Conservation (phyloP, 2,113 vertebrate genomes). For the Camelus bactrianus region DNA sequence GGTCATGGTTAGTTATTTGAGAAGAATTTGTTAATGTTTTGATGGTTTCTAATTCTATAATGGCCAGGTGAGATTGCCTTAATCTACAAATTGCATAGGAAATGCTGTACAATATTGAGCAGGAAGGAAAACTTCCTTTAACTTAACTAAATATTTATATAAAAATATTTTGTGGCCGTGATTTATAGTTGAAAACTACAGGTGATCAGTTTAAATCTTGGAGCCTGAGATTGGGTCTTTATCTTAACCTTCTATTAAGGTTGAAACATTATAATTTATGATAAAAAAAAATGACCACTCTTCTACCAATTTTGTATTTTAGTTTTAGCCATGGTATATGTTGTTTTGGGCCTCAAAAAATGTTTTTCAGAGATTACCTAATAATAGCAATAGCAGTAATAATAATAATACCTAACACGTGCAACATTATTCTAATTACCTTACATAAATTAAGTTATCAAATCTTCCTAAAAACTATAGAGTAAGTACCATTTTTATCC, state of each 20-base stretch:
- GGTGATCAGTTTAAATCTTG: neutral
- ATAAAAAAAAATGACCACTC: neutral
- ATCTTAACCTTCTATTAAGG: neutral
- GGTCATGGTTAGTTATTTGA: neutral
- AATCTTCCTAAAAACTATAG: neutral
- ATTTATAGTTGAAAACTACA: conserved; percentile 28
- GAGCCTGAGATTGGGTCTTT: neutral
- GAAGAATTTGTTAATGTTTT: neutral
- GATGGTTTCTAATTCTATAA: conserved; percentile 10
- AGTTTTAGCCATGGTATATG: neutral
- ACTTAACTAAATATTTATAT: neutral
- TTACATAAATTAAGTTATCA: neutral
- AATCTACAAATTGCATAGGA: neutral
- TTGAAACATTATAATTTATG: neutral
- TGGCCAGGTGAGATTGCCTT: neutral
- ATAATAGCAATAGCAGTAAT: neutral
- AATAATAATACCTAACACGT: neutral
- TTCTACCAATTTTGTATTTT: neutral
- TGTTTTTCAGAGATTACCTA: neutral
- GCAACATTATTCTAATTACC: neutral
- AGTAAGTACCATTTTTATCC: neutral
- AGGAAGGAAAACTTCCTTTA: conserved; percentile 9
- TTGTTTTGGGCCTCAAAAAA: conserved; percentile 32
- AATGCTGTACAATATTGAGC: neutral
- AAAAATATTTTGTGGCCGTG: neutral